Evolutionary conservation across 2,113 vertebrate genomes (phyloP), one percentile per base, ranked within the genome.

Genomic region (Phocoena phocoena): DNA sequence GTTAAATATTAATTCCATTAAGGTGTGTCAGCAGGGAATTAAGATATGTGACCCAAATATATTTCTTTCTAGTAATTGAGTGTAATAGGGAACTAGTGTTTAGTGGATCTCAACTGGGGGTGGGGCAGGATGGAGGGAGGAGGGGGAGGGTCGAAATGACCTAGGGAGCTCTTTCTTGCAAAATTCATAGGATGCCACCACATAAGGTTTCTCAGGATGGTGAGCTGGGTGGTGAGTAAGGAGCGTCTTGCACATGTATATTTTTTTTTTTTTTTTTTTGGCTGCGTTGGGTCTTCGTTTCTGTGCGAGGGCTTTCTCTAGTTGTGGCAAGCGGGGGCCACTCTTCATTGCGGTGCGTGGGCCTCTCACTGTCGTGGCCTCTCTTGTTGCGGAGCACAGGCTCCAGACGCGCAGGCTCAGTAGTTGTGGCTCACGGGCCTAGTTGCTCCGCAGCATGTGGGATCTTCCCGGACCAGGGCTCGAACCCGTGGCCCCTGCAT

Each of bases 1-100:
- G 74, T 97, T 94, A 96, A 97, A 95, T 95, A 91, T 88, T 90
- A 96, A 92, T 89, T 96, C 44, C 84, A 81, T 96, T 97, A 95
- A 93, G 63, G 8, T 58, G 33, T 50, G 9, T 96, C 76, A 65
- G 36, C 10, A 85, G 96, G 71, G 93, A 97, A 81, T 96, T 94
- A 80, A 93, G 65, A 81, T 85, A 62, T 85, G 55, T 95, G 96
- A 96, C 94, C 96, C 88, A 97, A 94, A 91, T 96, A 67, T 36
- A 81, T 92, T 90, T 80, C 84, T 92, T 92, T 96, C 90, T 91
- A 68, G 60, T 62, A 82, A 95, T 4, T 63, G 33, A 81, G 26
- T 80, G 0, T 95, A 76, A 41, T 47, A 47, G 71, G 70, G 55
- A 92, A 47, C 41, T 60, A 26, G 50, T 0, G 3, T n/a, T 80